Evolutionary conservation across 2,888 invertebrate genomes (phyloP).

Genomic region (Rhingia rostrata): DNA sequence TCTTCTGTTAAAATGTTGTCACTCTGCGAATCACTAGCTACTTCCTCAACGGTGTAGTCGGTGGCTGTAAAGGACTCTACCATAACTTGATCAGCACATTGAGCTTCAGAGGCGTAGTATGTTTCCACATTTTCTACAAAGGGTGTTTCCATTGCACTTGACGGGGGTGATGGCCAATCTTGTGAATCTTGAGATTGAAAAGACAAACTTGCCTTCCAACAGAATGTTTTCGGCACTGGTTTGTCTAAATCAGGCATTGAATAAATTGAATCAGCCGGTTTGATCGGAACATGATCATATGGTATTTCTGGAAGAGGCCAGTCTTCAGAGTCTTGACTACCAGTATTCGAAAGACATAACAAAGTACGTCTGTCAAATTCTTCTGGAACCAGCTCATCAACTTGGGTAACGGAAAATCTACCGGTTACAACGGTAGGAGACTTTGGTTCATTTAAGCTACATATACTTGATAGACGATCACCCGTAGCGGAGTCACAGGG

Average conservation of each 20-base stretch:
- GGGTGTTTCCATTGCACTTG: slow-evolving; percentile 87
- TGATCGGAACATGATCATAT: slow-evolving; percentile 82
- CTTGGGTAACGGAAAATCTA: slow-evolving; percentile 82
- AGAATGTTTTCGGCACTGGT: slow-evolving; percentile 82
- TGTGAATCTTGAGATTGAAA: slow-evolving; percentile 88
- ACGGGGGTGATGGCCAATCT: slow-evolving; percentile 92
- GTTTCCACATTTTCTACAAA: slow-evolving; percentile 91
- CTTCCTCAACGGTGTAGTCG: slow-evolving; percentile 85
- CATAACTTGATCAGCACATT: slow-evolving; percentile 90
- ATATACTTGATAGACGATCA: slow-evolving; percentile 84
- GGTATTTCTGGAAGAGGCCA: slow-evolving; percentile 90
- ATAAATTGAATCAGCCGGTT: slow-evolving; percentile 80
- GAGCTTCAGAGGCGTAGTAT: slow-evolving; percentile 90
- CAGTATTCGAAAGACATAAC: slow-evolving; percentile 83
- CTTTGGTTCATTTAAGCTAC: slow-evolving; percentile 83
- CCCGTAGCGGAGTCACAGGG: slow-evolving; percentile 88
- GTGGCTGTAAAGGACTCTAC: slow-evolving; percentile 88
- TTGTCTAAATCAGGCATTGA: slow-evolving; percentile 81
- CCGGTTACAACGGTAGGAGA: slow-evolving; percentile 82
- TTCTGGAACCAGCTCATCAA: slow-evolving; percentile 80
- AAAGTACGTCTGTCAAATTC: slow-evolving; percentile 80
- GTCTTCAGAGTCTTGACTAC: slow-evolving; percentile 90
- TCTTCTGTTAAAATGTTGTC: slow-evolving; percentile 83
- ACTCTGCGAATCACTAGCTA: slow-evolving; percentile 86
- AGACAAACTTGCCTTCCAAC: slow-evolving; percentile 82